Evolutionary conservation across 2,888 invertebrate genomes (phyloP).

Genomic region (Apodemia duryi): DNA sequence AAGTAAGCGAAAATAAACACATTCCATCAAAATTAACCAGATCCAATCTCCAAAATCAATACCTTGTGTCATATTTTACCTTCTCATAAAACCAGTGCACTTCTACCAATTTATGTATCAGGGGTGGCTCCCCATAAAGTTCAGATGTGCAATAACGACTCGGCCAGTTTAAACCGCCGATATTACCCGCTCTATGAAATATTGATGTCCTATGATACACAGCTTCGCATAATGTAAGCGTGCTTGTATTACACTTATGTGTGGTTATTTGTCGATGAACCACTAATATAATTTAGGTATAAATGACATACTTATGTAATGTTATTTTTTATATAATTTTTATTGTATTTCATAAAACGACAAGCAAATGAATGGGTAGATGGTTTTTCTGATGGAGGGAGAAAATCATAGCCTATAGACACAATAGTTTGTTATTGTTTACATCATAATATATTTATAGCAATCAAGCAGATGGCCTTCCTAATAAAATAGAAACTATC

Average conservation of each 20-base stretch:
- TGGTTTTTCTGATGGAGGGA: no score
- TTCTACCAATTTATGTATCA: constrained; percentile 69
- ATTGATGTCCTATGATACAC: constrained; percentile 55
- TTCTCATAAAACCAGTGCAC: constrained; percentile 64
- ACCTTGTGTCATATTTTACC: constrained; percentile 57
- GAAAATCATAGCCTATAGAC: no score
- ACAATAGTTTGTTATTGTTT: no score
- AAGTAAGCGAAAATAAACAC: neutral
- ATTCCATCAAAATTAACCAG: constrained; percentile 17
- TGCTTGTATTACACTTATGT: constrained; percentile 33
- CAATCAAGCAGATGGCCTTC: no score
- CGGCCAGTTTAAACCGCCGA: constrained; percentile 68
- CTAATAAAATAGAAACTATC: no score
- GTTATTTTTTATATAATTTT: no score
- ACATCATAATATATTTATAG: no score
- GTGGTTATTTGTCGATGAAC: neutral
- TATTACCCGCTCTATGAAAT: constrained; percentile 66
- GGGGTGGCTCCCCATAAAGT: constrained; percentile 66
- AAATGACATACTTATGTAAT: neutral
- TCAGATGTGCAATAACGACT: constrained; percentile 64
- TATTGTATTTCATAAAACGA: no score
- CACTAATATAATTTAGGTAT: neutral
- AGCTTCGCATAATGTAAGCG: constrained; percentile 41
- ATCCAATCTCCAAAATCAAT: constrained; percentile 63
- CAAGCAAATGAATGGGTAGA: no score